A percentile compares a stretch with the other conserved stretches of the same genome.
phyloP scores from a whole-genome alignment of 2,797 vertebrate genomes.

The Coendou prehensilis region DNA sequence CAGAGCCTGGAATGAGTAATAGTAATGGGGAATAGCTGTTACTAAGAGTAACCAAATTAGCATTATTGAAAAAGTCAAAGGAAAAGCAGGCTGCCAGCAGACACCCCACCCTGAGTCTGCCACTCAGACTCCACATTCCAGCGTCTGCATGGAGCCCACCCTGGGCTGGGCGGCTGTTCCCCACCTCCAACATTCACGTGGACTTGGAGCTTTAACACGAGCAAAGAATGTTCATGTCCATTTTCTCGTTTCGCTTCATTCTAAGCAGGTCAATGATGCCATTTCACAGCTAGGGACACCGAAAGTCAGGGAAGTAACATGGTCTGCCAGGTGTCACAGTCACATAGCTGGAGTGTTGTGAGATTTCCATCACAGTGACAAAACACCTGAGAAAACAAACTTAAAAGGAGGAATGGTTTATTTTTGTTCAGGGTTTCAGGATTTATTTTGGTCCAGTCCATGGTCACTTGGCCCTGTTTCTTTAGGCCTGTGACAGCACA shows the following conservation, averaged over 20 bases:
- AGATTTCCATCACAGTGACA: not conserved
- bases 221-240: not conserved
- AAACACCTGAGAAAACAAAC: not conserved
- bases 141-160: not conserved
- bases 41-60: constrained; percentile 86
- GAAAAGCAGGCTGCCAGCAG: constrained; percentile 58
- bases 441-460: not conserved
- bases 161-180: not conserved
- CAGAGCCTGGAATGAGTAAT: constrained; percentile 86
- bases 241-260: not conserved
- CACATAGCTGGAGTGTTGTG: not conserved
- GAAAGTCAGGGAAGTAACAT: not conserved
- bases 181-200: not conserved
- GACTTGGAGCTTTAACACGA: constrained; percentile 8
- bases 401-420: not conserved
- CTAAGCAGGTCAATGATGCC: not conserved
- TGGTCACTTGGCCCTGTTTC: not conserved
- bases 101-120: not conserved
- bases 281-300: not conserved
- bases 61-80: constrained; percentile 85
- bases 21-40: constrained; percentile 85
- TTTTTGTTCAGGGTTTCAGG: not conserved
- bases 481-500: not conserved
- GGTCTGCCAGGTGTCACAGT: not conserved
- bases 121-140: not conserved